Base-by-base conservation (phyloP, 2,888 invertebrate species). In the Nycteola revayana region DNA sequence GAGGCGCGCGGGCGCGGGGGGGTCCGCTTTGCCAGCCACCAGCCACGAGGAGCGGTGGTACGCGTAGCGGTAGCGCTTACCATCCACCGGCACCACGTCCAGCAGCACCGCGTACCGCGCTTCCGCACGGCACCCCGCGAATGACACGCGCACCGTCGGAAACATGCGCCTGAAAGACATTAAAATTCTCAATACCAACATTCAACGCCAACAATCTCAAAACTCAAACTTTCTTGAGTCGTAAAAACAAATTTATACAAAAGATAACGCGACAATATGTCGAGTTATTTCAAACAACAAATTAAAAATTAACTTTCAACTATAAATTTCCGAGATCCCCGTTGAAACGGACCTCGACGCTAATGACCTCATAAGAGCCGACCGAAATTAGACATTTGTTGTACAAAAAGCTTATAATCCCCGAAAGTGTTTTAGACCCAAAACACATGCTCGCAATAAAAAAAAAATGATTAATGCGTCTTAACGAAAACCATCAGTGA, bases 21-120 rank as follows among this genome's bases (percentile, higher is more conserved):
- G 98, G 90, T 99, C 98, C 25, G 98, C 98, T 86, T 99, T 98
- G 51, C 98, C 98, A 11, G 98, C 98, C 58, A 98, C 98, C 70
- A 98, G 91, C 98, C 98, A 99, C 33, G 97, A 97, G 53, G 97
- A 98, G 68, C 98, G 94, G 90, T 98, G 98, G 91, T 99, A 99
- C 53, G 98, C 98, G 91, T 99, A 99, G 49, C 98, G 94, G 90
- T 97, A 97, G 36, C 98, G 92, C 87, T 98, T 96, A 86, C 95
- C 95, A 90, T 99, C 98, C 71, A 98, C 96, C 42, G 98, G 98
- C 48, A 98, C 96, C 71, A 98, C 96, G 90, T 99, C 98, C 90
- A 99, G 92, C 59, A 98, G 91, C 36, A 99, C 98, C 33, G 95
- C 94, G 90, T 98, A 99, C 53, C 94, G 93, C 74, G 94, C 94